phyloP scores from a whole-genome alignment of 2,113 vertebrate species.

The Dolichotis patagonum region DNA sequence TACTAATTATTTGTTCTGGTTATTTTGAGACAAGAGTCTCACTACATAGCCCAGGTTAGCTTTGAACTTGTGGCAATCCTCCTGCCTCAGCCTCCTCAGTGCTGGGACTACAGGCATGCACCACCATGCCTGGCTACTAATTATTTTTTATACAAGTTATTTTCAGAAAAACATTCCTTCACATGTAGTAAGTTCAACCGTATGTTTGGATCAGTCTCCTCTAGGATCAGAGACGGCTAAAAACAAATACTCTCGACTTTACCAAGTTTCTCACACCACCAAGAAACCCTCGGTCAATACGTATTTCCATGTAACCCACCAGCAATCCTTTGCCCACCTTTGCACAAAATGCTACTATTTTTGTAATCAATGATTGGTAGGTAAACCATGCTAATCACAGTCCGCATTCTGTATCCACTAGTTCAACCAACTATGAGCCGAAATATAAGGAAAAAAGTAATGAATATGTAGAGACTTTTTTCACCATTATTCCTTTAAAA shows the following conservation, averaged over 20 bases:
- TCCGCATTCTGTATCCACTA: not conserved
- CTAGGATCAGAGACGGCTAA: not conserved
- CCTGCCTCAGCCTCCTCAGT: not conserved
- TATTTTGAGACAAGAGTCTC: not conserved
- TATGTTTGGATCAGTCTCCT: not conserved
- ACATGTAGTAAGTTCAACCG: not conserved
- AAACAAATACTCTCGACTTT: not conserved
- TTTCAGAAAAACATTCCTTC: conserved; percentile 14
- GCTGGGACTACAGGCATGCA: not conserved
- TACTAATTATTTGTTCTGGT: not conserved
- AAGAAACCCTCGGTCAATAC: not conserved
- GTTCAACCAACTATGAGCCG: not conserved
- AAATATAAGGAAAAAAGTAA: not conserved
- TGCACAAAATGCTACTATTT: not conserved
- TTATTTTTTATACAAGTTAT: not conserved
- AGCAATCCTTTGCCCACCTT: not conserved
- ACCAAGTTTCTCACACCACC: not conserved
- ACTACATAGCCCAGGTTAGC: not conserved
- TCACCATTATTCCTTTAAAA: not conserved
- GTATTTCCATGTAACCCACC: not conserved
- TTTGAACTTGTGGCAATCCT: not conserved
- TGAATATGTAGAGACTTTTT: not conserved
- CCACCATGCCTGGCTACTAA: not conserved
- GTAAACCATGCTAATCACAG: not conserved
- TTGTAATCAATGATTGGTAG: not conserved